Evolutionary conservation across 2,888 invertebrate species (phyloP).

Genomic region (Chymomyza procnemis): DNA sequence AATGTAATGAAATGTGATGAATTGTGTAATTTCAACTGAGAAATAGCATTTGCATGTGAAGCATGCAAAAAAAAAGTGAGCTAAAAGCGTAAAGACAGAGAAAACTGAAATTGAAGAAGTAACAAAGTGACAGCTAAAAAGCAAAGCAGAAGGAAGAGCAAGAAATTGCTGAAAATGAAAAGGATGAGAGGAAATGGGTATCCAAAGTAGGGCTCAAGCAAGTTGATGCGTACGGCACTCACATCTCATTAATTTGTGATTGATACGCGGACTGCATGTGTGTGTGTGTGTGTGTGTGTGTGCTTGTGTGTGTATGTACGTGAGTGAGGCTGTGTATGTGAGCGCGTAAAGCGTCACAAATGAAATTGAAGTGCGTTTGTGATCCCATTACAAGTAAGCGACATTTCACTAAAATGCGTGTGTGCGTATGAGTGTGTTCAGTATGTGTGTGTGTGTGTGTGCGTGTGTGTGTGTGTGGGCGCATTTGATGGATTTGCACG

Average conservation of each 20-base stretch:
- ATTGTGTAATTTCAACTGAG: constrained; percentile 75
- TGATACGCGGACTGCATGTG: constrained; percentile 52
- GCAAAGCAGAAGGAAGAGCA: constrained; percentile 21
- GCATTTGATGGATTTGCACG: constrained; percentile 77
- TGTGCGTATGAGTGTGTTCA: neutral
- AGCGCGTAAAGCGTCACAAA: constrained; percentile 74
- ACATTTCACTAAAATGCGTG: constrained; percentile 21
- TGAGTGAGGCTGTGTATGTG: constrained; percentile 45
- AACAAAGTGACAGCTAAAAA: constrained; percentile 13
- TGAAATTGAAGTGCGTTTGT: constrained; percentile 74
- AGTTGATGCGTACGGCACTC: constrained; percentile 65
- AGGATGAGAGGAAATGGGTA: constrained; percentile 45
- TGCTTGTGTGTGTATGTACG: constrained; percentile 6
- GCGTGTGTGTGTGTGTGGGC: constrained; percentile 17
- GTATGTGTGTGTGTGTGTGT: constrained; percentile 9
- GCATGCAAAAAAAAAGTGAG: constrained; percentile 52
- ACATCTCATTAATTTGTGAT: constrained; percentile 78
- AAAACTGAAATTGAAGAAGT: constrained; percentile 36
- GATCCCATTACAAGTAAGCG: constrained; percentile 75
- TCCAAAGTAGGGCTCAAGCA: constrained; percentile 24
- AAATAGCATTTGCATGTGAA: constrained; percentile 70
- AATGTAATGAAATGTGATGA: constrained; percentile 74
- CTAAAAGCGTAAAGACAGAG: constrained; percentile 50
- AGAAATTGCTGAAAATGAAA: constrained; percentile 28
- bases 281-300: neutral